These are phyloP conservation scores for Thunnus albacares DNA, from an alignment of 2,797 vertebrate genomes.

Conservation along the genomic window DNA sequence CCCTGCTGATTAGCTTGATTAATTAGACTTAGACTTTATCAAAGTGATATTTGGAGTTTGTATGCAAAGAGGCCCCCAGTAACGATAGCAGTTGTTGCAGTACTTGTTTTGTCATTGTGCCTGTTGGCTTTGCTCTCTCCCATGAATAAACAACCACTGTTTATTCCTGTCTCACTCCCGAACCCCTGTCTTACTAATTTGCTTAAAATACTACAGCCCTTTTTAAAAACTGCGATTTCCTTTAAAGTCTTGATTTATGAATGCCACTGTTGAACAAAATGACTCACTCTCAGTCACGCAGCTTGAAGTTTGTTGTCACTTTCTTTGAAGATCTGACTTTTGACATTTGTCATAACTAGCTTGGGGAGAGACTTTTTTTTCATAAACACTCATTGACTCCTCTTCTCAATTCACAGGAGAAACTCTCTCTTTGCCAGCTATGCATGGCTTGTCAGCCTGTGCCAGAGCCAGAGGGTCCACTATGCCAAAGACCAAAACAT, in stretches of 20 bases:
- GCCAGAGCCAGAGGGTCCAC: conserved; percentile 15
- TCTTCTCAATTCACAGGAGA: conserved; percentile 23
- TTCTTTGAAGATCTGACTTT: conserved; percentile 22
- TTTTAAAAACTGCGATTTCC: conserved; percentile 3
- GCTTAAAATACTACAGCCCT: conserved; percentile 3
- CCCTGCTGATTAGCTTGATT: conserved; percentile 79
- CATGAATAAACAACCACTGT: conserved; percentile 32
- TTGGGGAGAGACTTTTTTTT: background rate
- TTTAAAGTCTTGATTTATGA: conserved; percentile 24
- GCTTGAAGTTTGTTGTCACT: conserved; percentile 17
- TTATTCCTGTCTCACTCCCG: conserved; percentile 13
- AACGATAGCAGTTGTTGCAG: conserved; percentile 54
- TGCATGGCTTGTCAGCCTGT: conserved; percentile 15
- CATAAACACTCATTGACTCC: conserved; percentile 26
- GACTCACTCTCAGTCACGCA: background rate
- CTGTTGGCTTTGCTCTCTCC: conserved; percentile 48
- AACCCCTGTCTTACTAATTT: conserved; percentile 3
- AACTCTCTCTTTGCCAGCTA: conserved; percentile 10
- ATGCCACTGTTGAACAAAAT: background rate
- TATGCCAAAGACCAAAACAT: conserved; percentile 34
- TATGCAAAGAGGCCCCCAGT: conserved; percentile 63
- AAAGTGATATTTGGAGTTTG: conserved; percentile 79
- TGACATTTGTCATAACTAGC: conserved; percentile 9
- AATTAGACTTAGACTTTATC: conserved; percentile 77
- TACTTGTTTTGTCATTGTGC: conserved; percentile 45